A percentile compares a stretch with the other conserved stretches of the same genome.
phyloP scores from a whole-genome alignment of 2,888 invertebrate genomes.

The Blastobasis adustella region DNA sequence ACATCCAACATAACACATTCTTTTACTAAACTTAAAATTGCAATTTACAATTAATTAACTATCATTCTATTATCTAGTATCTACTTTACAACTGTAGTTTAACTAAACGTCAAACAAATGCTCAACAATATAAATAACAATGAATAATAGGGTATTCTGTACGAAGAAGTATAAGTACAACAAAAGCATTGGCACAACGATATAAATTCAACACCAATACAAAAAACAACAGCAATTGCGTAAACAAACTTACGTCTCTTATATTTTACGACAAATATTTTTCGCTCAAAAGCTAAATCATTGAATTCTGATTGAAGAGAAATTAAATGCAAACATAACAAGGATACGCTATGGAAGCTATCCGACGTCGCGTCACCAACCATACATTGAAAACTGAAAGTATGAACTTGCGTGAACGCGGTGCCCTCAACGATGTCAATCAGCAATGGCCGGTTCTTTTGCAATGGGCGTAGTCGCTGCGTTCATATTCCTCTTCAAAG shows the following conservation, averaged over 20 bases:
- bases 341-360: no score
- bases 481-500: slow-evolving; percentile 36
- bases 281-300: no score
- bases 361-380: no score
- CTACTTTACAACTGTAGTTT: not conserved
- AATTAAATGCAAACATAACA: no score
- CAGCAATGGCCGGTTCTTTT: slow-evolving; percentile 50
- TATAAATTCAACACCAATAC: slow-evolving; percentile 1
- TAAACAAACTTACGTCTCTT: not conserved
- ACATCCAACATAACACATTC: no score
- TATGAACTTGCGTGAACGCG: no score
- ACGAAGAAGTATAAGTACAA: slow-evolving; percentile 8
- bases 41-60: not conserved
- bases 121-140: slow-evolving; percentile 1
- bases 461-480: slow-evolving; percentile 40
- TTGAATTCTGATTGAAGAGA: no score
- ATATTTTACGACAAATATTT: no score
- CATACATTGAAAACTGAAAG: no score
- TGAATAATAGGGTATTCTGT: not conserved
- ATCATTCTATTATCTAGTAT: not conserved
- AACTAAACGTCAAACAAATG: not conserved
- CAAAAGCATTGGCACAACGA: slow-evolving; percentile 13
- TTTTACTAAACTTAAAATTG: not conserved
- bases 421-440: slow-evolving; percentile 1
- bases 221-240: not conserved